Percentiles rank a stretch among this genome's conserved stretches.
Evolutionary conservation across 1,140 invertebrate genomes (phyloP).

Genomic region (Philotrypesis tridentata): DNA sequence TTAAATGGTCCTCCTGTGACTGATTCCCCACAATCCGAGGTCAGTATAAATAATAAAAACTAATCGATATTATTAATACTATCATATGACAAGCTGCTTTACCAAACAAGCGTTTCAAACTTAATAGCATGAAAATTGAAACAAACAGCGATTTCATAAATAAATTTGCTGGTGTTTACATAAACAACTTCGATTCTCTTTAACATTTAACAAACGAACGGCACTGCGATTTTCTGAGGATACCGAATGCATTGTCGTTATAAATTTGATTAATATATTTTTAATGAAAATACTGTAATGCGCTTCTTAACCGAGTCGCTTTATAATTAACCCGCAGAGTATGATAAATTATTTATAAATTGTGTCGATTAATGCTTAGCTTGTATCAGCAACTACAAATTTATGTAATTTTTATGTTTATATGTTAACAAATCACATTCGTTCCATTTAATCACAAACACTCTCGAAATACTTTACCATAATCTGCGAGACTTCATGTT

Average conservation of each 20-base stretch:
- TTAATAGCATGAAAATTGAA: conserved; percentile 45
- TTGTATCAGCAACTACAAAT: background rate
- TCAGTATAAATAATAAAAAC: conserved; percentile 53
- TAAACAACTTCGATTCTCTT: conserved; percentile 35
- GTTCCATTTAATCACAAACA: background rate
- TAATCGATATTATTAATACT: background rate
- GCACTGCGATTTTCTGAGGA: conserved; percentile 46
- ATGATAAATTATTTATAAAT: conserved; percentile 21
- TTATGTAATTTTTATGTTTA: background rate
- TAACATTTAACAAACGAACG: conserved; percentile 45
- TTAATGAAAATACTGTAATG: conserved; percentile 31
- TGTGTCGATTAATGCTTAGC: background rate
- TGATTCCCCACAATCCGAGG: conserved; percentile 64
- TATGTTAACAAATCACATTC: background rate
- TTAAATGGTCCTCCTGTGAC: conserved; percentile 62
- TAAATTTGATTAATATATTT: conserved; percentile 40
- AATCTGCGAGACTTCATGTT: conserved; percentile 36
- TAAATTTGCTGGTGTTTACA: conserved; percentile 36
- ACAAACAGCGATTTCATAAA: conserved; percentile 36
- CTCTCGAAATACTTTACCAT: conserved; percentile 28
- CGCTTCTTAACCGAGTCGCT: conserved; percentile 42
- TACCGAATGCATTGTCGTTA: background rate
- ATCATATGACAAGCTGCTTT: conserved; percentile 22
- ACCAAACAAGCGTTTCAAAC: conserved; percentile 21
- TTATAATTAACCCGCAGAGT: conserved; percentile 33